Base-by-base conservation (phyloP, 2,113 vertebrate species). In the Macquaria australasica region DNA sequence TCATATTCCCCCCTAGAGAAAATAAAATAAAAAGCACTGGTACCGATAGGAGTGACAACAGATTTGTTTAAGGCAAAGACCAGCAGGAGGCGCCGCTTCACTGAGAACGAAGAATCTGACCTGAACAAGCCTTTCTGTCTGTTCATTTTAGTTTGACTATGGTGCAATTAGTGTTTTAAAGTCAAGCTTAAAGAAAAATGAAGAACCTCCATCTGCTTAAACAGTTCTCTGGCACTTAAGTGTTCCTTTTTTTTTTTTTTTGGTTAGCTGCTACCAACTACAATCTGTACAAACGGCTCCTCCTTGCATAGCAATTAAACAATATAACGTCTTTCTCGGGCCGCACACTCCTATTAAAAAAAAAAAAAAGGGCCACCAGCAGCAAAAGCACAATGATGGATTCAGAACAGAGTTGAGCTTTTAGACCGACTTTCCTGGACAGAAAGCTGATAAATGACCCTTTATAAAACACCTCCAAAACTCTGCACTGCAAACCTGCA, bases 21-120 rank as follows among this genome's bases (percentile, higher is more conserved):
- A 55, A 87, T 87, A 69, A 91, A 92, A 92, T 4, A 37, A 50
- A 34, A 48, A 93, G 84, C 84, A 88, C 92, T 71, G 79, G 95
- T 95, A 95, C 94, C 94, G 73, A 91, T 91, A 84, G 88, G 89
- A 28, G 55, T 71, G 88, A 92, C 82, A 58, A 93, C 76, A 91
- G 88, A 59, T 82, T 4, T 60, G 92, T 83, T 83, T 93, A 97
- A 97, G 97, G 97, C 97, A 96, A 94, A 73, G 92, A 79, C 85
- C 93, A 94, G 94, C 88, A 77, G 88, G 87, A 55, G 87, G 85
- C 74, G 76, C 85, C 77, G 86, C 70, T 18, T 78, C 77, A 66
- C 68, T 83, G 69, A 91, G 66, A 81, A 63, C 4, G 9, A 45
- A 62, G 43, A 77, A 23, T 62, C 51, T 18, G 72, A 73, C 63